These are phyloP conservation scores for Nematostella vectensis DNA, from an alignment of 92 coral and sea anemone species.

Conservation along the genomic window DNA sequence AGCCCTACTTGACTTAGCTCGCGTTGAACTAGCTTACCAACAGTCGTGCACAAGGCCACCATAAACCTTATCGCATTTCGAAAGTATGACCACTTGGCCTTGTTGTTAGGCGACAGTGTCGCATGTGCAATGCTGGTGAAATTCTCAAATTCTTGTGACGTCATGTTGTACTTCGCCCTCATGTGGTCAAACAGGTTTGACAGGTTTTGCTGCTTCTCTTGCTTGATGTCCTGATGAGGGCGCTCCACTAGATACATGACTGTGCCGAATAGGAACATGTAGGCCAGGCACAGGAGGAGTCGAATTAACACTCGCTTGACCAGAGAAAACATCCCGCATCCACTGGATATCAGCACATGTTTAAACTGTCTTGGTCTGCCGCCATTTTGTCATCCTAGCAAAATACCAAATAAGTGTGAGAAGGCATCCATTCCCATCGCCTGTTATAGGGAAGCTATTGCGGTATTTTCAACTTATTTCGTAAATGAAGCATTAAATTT, in stretches of 20 bases:
- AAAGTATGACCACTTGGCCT: neutral
- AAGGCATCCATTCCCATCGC: too few species aligned
- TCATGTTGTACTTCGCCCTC: constrained; percentile 22
- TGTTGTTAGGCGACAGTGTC: neutral
- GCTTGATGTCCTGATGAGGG: constrained; percentile 3
- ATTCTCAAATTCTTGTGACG: constrained; percentile 17
- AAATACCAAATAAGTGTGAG: too few species aligned
- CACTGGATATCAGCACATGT: too few species aligned
- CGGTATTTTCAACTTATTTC: too few species aligned
- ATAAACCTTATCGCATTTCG: constrained; percentile 1
- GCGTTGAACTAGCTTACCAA: too few species aligned
- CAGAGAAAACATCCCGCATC: neutral
- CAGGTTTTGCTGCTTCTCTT: neutral
- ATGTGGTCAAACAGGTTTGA: constrained; percentile 6
- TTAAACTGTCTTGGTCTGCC: too few species aligned
- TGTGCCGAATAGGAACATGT: constrained; percentile 11
- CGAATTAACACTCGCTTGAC: constrained; percentile 1
- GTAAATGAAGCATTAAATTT: too few species aligned
- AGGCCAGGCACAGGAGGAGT: neutral
- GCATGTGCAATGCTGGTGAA: constrained; percentile 9
- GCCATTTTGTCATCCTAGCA: too few species aligned
- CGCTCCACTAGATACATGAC: constrained; percentile 19
- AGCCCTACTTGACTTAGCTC: too few species aligned
- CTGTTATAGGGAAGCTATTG: too few species aligned
- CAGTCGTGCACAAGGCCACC: constrained; percentile 19